Conservation (phyloP, 2,797 vertebrate species). For the Phataginus tricuspis region DNA sequence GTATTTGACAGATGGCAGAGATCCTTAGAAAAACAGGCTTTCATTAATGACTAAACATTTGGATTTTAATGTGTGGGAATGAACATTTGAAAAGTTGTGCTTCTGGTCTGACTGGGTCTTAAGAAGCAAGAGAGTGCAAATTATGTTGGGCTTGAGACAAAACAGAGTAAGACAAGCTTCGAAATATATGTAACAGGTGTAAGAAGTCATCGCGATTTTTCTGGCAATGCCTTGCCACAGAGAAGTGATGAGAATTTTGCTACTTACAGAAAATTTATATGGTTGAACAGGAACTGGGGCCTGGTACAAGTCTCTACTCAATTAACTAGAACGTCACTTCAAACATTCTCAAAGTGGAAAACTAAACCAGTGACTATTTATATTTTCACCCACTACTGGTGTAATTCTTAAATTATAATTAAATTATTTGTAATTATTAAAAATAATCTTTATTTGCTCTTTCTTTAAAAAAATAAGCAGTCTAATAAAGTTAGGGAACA, state of each 20-base stretch:
- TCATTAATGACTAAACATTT: conserved; percentile 5
- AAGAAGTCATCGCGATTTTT: conserved; percentile 32
- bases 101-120: conserved; percentile 51
- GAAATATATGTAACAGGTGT: conserved; percentile 19
- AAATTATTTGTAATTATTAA: not conserved
- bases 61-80: conserved; percentile 14
- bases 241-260: not conserved
- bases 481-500: not conserved
- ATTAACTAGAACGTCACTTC: not conserved
- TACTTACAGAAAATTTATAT: not conserved
- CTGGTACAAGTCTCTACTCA: not conserved
- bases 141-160: conserved; percentile 4
- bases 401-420: not conserved
- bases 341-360: not conserved
- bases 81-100: conserved; percentile 39
- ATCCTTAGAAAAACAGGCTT: conserved; percentile 12
- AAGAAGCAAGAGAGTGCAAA: conserved; percentile 28
- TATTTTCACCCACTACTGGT: not conserved
- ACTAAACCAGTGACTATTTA: not conserved
- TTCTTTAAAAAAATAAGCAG: not conserved
- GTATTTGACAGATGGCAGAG: not conserved
- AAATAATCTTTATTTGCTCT: conserved; percentile 4
- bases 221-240: not conserved
- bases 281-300: not conserved
- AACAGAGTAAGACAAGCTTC: not conserved